phyloP scores from a whole-genome alignment of 2,113 vertebrate species.

The Varanus komodoensis region DNA sequence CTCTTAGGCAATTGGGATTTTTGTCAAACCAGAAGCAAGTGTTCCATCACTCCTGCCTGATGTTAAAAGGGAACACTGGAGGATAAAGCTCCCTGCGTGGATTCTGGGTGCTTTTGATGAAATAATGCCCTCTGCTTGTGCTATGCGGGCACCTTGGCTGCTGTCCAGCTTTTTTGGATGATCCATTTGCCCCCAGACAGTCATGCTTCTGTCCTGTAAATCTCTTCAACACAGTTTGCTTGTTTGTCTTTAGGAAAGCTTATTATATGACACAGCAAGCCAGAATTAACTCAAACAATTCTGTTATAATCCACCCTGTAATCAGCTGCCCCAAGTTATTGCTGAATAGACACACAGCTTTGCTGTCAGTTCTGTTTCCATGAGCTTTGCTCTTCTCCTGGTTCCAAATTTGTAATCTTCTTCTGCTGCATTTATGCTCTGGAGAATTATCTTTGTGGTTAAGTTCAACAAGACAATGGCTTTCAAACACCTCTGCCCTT shows the following conservation, averaged over 20 bases:
- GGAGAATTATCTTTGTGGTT: slow-evolving; percentile 25
- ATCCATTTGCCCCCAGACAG: slow-evolving; percentile 47
- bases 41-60: slow-evolving; percentile 42
- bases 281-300: slow-evolving; percentile 58
- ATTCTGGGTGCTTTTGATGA: slow-evolving; percentile 63
- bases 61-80: slow-evolving; percentile 40
- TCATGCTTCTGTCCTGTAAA: slow-evolving; percentile 36
- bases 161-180: slow-evolving; percentile 51
- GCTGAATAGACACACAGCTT: neutral
- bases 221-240: slow-evolving; percentile 33
- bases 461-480: neutral
- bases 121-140: slow-evolving; percentile 40
- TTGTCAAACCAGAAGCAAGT: slow-evolving; percentile 34
- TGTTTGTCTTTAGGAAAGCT: slow-evolving; percentile 21
- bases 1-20: slow-evolving; percentile 36
- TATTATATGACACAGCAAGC: slow-evolving; percentile 44
- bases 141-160: slow-evolving; percentile 39
- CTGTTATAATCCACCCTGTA: slow-evolving; percentile 51
- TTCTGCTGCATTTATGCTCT: slow-evolving; percentile 22
- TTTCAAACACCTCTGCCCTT: slow-evolving; percentile 16
- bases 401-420: neutral
- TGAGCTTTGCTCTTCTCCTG: neutral
- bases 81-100: slow-evolving; percentile 31
- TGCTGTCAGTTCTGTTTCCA: neutral
- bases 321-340: slow-evolving; percentile 13